A percentile compares a stretch with the other conserved stretches of the same genome.
Evolutionary conservation across 2,888 invertebrate genomes (phyloP).

Genomic region (Griposia aprilina): DNA sequence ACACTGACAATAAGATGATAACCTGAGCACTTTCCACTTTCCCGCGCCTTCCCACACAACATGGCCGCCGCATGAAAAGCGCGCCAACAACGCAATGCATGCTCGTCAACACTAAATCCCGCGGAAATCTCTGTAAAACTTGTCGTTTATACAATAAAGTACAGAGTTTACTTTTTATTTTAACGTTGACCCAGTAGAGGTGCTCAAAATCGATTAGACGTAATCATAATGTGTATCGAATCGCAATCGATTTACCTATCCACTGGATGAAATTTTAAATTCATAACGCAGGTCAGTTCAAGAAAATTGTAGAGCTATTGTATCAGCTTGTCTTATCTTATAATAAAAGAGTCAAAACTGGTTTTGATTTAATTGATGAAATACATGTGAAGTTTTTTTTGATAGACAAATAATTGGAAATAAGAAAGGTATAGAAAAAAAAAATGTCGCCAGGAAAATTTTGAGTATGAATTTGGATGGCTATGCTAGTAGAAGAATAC

Average conservation of each 20-base stretch:
- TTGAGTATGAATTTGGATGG: not conserved
- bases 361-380: slow-evolving; percentile 1
- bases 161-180: slow-evolving; percentile 10
- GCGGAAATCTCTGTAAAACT: slow-evolving; percentile 28
- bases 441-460: not conserved
- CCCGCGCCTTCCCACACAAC: slow-evolving; percentile 85
- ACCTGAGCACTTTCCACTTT: slow-evolving; percentile 87
- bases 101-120: slow-evolving; percentile 26
- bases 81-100: slow-evolving; percentile 58
- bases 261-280: slow-evolving; percentile 30
- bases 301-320: slow-evolving; percentile 22
- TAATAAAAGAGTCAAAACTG: slow-evolving; percentile 35
- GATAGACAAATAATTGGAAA: slow-evolving; percentile 5
- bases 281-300: slow-evolving; percentile 9
- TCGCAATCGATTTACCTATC: slow-evolving; percentile 27
- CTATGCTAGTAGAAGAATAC: not conserved
- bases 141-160: slow-evolving; percentile 9
- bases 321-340: slow-evolving; percentile 19
- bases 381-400: not conserved
- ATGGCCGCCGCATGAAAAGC: slow-evolving; percentile 76
- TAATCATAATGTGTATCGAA: slow-evolving; percentile 33
- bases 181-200: not conserved
- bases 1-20: slow-evolving; percentile 85
- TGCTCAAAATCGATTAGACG: slow-evolving; percentile 30
- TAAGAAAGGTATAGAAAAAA: not conserved